Conservation (phyloP, 2,888 invertebrate genomes). For the Lasioglossum figueresi region DNA sequence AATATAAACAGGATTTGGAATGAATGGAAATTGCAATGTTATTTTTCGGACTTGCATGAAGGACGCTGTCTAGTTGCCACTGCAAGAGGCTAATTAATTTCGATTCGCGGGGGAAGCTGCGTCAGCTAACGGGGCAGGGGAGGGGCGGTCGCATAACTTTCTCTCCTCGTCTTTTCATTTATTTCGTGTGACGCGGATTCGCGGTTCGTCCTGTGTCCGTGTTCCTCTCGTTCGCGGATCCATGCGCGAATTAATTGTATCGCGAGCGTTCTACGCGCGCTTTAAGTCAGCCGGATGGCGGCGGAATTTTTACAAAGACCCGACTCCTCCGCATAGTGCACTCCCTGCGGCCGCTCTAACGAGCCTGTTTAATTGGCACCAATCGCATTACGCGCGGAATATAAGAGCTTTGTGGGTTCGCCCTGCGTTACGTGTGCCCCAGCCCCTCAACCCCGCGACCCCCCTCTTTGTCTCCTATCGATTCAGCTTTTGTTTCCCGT, state of each 20-base stretch:
- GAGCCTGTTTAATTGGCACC: slow-evolving; percentile 53
- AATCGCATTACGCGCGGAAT: slow-evolving; percentile 38
- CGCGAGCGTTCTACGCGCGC: slow-evolving; percentile 39
- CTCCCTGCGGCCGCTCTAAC: slow-evolving; percentile 31
- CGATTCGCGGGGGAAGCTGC: not conserved
- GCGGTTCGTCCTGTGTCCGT: not conserved
- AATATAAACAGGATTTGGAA: not conserved
- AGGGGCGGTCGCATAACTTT: not conserved
- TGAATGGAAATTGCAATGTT: not conserved
- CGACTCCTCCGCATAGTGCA: slow-evolving; percentile 22
- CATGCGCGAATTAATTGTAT: slow-evolving; percentile 36
- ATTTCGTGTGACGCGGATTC: slow-evolving; percentile 4
- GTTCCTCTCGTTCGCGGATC: slow-evolving; percentile 1
- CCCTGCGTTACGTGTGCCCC: not conserved
- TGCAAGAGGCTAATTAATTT: not conserved
- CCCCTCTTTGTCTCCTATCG: slow-evolving; percentile 22
- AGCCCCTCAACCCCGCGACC: not conserved
- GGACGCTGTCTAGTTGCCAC: not conserved
- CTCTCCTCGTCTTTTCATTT: slow-evolving; percentile 14
- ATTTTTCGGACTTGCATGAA: not conserved
- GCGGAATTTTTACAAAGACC: slow-evolving; percentile 27
- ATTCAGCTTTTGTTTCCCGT: slow-evolving; percentile 45
- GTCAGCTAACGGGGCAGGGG: not conserved
- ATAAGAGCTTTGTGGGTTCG: slow-evolving; percentile 32
- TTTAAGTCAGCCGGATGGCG: slow-evolving; percentile 20